Conservation (phyloP, 2,797 vertebrate species). For the Dendrocincla tyrannina region DNA sequence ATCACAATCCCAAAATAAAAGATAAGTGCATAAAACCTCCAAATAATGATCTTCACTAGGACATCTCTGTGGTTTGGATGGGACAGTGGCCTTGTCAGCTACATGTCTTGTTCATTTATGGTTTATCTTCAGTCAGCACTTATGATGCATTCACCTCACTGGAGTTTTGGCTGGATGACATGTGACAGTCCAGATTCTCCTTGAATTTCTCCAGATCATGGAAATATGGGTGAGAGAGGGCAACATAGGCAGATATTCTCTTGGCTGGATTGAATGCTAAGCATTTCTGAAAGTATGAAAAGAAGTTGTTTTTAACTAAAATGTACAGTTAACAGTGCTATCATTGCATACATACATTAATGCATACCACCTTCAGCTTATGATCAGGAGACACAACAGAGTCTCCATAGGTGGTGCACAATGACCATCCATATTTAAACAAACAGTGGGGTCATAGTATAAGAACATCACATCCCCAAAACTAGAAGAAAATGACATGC, state of each 20-base stretch:
- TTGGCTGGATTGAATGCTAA: conserved; percentile 94
- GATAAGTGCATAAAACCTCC: conserved; percentile 57
- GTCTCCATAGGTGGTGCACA: background rate
- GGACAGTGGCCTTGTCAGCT: conserved; percentile 46
- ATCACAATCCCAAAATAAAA: conserved; percentile 58
- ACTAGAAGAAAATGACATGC: background rate
- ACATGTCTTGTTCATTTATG: conserved; percentile 18
- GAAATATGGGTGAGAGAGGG: conserved; percentile 95
- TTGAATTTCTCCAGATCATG: conserved; percentile 91
- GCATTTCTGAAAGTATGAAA: conserved; percentile 86
- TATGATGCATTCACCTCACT: conserved; percentile 89
- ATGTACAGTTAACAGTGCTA: background rate
- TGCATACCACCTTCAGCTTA: background rate
- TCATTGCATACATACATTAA: background rate
- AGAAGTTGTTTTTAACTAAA: conserved; percentile 21
- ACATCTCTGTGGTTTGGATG: conserved; percentile 39
- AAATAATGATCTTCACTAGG: conserved; percentile 27
- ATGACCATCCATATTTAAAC: background rate
- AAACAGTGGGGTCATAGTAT: background rate
- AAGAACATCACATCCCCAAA: background rate
- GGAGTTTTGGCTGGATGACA: conserved; percentile 87
- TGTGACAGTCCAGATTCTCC: conserved; percentile 86
- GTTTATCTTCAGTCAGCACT: conserved; percentile 63
- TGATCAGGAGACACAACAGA: background rate
- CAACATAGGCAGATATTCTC: conserved; percentile 92